Evolutionary conservation across 2,888 invertebrate genomes (phyloP).

Genomic region (Helobdella robusta): DNA sequence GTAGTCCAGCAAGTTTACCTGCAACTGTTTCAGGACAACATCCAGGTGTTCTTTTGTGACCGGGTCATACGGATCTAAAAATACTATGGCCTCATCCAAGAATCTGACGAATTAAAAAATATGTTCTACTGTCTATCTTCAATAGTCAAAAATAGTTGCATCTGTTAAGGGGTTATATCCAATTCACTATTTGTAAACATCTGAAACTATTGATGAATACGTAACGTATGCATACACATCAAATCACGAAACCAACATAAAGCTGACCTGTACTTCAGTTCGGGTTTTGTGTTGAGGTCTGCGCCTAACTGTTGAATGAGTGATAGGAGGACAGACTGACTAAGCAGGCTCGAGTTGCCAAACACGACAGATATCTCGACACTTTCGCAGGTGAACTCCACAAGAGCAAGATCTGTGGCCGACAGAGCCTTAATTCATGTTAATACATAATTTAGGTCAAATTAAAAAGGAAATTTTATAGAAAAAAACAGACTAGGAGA

Average conservation of each 20-base stretch:
- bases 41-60: conserved; percentile 75
- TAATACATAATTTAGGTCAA: neutral
- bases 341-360: conserved; percentile 62
- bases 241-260: neutral
- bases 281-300: conserved; percentile 73
- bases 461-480: neutral
- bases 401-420: conserved; percentile 75
- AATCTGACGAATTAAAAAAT: conserved; percentile 61
- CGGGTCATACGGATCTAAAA: conserved; percentile 65
- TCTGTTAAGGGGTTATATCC: too few relatives aligned
- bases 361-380: conserved; percentile 73
- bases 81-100: conserved; percentile 75
- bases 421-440: conserved; percentile 63
- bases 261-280: conserved; percentile 66
- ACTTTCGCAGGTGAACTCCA: conserved; percentile 74
- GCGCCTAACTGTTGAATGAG: conserved; percentile 86
- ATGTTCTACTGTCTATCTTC: too few relatives aligned
- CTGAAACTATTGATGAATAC: too few relatives aligned
- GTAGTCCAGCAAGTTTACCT: conserved; percentile 65
- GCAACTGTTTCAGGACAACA: conserved; percentile 65
- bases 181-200: too few relatives aligned
- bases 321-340: conserved; percentile 79
- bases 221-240: too few relatives aligned
- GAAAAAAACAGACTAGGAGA: neutral
- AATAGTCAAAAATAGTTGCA: too few relatives aligned